phyloP scores from a whole-genome alignment of 2,113 vertebrate genomes.

The human (Homo sapiens) region GRCh38 chr18:8889501-8890000 shows the following conservation, averaged over 20 bases:
- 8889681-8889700: neutral
- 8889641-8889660: neutral
- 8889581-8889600: too few relatives aligned
- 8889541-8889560: too few relatives aligned
- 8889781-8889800: neutral
- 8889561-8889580: too few relatives aligned
- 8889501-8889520: too few relatives aligned
- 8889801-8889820: neutral
- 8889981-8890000: neutral
- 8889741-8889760: neutral
- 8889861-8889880: neutral
- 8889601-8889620: too few relatives aligned
- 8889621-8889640: neutral
- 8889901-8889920: neutral
- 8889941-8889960: neutral
- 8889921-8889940: neutral
- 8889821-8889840: neutral
- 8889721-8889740: neutral
- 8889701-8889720: neutral
- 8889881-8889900: neutral
- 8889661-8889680: too few relatives aligned
- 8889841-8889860: neutral
- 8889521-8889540: too few relatives aligned
- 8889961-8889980: neutral
- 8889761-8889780: neutral